phyloP scores from a whole-genome alignment of 2,113 vertebrate genomes.

The Myrmophylax atrothorax region DNA sequence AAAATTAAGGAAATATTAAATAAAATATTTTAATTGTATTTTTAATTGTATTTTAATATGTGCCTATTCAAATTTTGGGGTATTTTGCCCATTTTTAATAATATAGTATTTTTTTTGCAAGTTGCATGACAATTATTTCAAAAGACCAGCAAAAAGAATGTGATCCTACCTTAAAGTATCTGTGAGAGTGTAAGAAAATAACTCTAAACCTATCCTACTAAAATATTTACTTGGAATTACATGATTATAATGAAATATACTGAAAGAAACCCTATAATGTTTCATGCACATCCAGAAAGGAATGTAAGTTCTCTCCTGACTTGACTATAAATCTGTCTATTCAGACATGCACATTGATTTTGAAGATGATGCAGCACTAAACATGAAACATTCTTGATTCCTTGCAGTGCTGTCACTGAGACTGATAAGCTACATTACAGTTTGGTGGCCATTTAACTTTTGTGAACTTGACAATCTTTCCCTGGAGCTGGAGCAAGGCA shows the following conservation, averaged over 20 bases:
- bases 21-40: background rate
- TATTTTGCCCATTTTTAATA: background rate
- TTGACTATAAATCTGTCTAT: background rate
- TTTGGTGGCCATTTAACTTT: conserved; percentile 34
- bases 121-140: background rate
- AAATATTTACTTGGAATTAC: background rate
- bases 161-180: background rate
- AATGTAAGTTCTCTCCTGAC: background rate
- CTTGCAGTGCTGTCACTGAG: conserved; percentile 22
- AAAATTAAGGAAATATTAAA: background rate
- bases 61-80: background rate
- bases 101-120: background rate
- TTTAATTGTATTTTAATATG: background rate
- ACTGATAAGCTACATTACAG: conserved; percentile 22
- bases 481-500: background rate
- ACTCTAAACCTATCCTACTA: background rate
- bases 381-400: background rate
- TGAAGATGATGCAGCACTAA: background rate
- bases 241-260: background rate
- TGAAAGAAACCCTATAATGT: background rate
- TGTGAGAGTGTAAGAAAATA: background rate
- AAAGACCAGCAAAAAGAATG: background rate
- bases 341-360: conserved; percentile 5
- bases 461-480: conserved; percentile 5
- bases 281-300: background rate